Evolutionary conservation across 2,113 vertebrate species (phyloP), one percentile per base, ranked within the genome.

Genomic region (Psephotus haematonotus): DNA sequence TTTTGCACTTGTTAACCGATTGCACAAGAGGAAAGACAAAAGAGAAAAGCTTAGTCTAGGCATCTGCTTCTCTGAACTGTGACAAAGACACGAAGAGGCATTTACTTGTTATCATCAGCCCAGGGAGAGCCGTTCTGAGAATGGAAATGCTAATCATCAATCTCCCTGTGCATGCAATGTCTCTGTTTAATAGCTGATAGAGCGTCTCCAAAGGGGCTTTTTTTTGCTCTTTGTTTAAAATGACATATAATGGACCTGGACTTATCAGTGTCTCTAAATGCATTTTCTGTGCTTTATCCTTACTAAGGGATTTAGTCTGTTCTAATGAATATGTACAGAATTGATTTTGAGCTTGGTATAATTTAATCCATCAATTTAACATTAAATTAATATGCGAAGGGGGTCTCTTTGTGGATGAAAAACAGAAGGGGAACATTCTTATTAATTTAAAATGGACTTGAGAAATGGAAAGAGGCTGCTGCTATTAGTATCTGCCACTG

Each of bases 291-390:
- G 97, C 98, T 98, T 98, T 96, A 97, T 97, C 97, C 97, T 97
- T 98, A 96, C 96, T 95, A 97, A 97, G 98, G 98, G 98, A 98
- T 98, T 98, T 97, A 94, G 98, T 97, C 97, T 94, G 65, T 98
- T 97, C 98, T 98, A 98, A 98, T 98, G 98, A 98, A 98, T 96
- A 97, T 94, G 97, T 96, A 97, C 98, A 98, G 98, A 98, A 99
- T 98, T 98, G 99, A 99, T 99, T 99, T 97, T 97, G 97, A 98
- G 98, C 98, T 98, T 96, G 96, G 98, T 98, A 99, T 99, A 99
- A 99, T 99, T 99, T 99, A 99, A 99, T 99, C 98, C 98, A 99
- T 99, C 99, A 99, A 98, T 99, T 99, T 99, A 99, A 98, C 98
- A 98, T 99, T 98, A 98, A 98, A 98, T 98, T 98, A 98, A 99